Conservation (phyloP, 2,888 invertebrate genomes). For the Lepidocyrtinus sp. region DNA sequence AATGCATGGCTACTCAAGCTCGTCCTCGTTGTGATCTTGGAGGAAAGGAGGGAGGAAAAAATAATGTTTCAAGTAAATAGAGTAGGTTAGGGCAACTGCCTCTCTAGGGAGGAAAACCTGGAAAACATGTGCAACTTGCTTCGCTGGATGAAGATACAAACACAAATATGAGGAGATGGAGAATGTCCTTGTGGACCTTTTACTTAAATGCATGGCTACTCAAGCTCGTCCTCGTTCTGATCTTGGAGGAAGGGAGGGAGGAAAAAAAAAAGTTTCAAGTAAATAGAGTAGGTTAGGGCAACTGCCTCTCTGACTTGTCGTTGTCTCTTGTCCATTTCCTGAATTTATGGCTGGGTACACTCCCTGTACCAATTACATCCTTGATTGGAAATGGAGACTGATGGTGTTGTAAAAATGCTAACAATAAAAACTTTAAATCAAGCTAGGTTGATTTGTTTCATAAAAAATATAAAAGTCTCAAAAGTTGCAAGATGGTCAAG, state of each 20-base stretch:
- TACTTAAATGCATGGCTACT: slow-evolving; percentile 43
- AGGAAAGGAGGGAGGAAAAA: slow-evolving; percentile 15
- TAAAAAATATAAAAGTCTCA: too few relatives aligned
- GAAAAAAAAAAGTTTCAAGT: background rate
- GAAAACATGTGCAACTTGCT: too few relatives aligned
- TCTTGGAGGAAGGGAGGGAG: slow-evolving; percentile 12
- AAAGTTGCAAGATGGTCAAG: too few relatives aligned
- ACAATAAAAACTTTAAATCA: too few relatives aligned
- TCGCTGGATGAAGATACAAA: too few relatives aligned
- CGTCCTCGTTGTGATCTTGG: background rate
- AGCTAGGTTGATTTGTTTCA: too few relatives aligned
- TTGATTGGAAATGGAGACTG: slow-evolving; percentile 18
- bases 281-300: slow-evolving; percentile 16
- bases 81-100: slow-evolving; percentile 22
- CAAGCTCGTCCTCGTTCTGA: slow-evolving; percentile 17
- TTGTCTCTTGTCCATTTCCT: too few relatives aligned
- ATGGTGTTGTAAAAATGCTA: too few relatives aligned
- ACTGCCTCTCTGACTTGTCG: slow-evolving; percentile 46
- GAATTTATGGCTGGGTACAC: slow-evolving; percentile 46
- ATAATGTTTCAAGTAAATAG: background rate
- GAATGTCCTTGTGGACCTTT: slow-evolving; percentile 5
- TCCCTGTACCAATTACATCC: slow-evolving; percentile 36
- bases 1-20: slow-evolving; percentile 50
- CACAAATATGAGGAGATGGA: too few relatives aligned
- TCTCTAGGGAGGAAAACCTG: too few relatives aligned